Evolutionary conservation across 2,113 vertebrate genomes (phyloP).

Genomic region (Podarcis muralis): DNA sequence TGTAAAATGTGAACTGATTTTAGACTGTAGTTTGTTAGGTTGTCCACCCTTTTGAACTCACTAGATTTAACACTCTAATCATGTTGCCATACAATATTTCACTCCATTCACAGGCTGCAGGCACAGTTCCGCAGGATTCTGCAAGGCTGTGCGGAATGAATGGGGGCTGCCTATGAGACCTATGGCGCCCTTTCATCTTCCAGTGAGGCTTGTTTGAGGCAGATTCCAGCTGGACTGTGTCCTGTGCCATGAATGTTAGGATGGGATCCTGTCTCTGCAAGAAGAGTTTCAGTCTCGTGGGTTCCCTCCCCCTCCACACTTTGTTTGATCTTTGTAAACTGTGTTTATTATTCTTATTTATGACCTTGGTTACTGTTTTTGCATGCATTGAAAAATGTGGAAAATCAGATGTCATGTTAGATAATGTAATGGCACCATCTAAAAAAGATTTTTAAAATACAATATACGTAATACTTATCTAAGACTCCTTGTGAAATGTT

Average conservation of each 20-base stretch:
- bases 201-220: too few relatives aligned
- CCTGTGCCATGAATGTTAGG: neutral
- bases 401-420: conserved; percentile 17
- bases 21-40: neutral
- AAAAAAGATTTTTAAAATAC: neutral
- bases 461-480: neutral
- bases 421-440: neutral
- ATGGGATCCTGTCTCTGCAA: neutral
- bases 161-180: neutral
- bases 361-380: conserved; percentile 37
- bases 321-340: neutral
- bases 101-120: neutral
- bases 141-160: neutral
- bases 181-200: neutral
- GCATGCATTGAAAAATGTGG: conserved; percentile 26
- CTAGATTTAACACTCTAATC: neutral
- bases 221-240: neutral
- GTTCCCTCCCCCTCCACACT: neutral
- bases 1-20: neutral
- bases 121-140: neutral
- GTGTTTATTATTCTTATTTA: conserved; percentile 3
- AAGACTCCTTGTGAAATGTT: conserved; percentile 47
- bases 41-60: neutral
- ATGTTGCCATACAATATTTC: neutral
- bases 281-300: neutral